phyloP scores from a whole-genome alignment of 2,113 vertebrate genomes.

The Prionailurus viverrinus region DNA sequence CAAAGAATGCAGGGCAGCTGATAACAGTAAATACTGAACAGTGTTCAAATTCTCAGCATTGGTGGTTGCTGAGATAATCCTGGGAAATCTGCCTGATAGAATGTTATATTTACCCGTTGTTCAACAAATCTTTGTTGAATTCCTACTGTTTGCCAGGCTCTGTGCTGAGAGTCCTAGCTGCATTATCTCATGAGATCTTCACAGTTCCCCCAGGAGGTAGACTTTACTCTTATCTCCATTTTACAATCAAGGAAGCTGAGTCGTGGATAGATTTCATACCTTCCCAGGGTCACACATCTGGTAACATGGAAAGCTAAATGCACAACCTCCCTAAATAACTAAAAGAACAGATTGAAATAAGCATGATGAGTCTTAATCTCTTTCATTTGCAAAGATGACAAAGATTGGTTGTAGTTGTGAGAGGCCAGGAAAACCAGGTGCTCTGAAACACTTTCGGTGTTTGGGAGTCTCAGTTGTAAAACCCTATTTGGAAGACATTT shows the following conservation, averaged over 20 bases:
- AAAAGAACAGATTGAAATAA: neutral
- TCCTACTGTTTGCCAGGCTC: neutral
- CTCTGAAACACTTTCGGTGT: neutral
- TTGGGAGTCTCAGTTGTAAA: neutral
- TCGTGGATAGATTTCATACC: neutral
- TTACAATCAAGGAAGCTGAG: neutral
- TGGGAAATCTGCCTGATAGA: neutral
- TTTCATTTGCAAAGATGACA: constrained; percentile 9
- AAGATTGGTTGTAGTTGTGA: neutral
- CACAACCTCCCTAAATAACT: neutral
- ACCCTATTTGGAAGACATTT: neutral
- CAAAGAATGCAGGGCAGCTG: neutral
- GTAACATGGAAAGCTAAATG: neutral
- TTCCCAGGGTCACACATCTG: neutral
- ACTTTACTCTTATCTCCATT: neutral
- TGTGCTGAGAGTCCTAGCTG: neutral
- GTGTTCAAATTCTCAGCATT: neutral
- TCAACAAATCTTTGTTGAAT: neutral
- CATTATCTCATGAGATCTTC: neutral
- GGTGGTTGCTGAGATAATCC: neutral
- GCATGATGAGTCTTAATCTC: neutral
- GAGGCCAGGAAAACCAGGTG: neutral
- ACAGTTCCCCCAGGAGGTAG: neutral
- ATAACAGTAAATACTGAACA: neutral
- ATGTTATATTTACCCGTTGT: neutral